Evolutionary conservation across 1,140 invertebrate genomes (phyloP).

Genomic region (Hycleus cichorii): DNA sequence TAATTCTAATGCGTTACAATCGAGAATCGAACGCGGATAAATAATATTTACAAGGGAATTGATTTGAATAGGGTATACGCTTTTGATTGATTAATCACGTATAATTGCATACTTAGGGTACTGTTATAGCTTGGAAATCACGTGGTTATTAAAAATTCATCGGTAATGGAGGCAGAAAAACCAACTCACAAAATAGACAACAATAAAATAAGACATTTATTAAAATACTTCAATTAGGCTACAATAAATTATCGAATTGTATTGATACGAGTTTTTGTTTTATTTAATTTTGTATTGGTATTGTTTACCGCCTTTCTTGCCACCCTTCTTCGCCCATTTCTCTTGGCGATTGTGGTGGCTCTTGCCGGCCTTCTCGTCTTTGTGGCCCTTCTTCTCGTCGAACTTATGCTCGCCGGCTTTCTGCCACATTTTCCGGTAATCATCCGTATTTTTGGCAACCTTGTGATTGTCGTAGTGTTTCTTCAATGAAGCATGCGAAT

Average conservation of each 20-base stretch:
- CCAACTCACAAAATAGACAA: too few relatives aligned
- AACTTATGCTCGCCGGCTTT: constrained; percentile 27
- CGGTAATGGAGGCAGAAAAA: too few relatives aligned
- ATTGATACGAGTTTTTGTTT: neutral
- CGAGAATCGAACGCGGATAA: constrained; percentile 8
- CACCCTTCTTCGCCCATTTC: constrained; percentile 29
- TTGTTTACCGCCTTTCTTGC: constrained; percentile 26
- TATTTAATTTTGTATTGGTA: constrained; percentile 16
- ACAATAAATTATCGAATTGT: neutral
- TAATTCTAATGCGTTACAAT: constrained; percentile 15
- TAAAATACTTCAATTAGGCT: neutral
- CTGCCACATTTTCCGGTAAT: constrained; percentile 21
- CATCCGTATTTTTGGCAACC: neutral
- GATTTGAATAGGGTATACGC: constrained; percentile 5
- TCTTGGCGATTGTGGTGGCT: constrained; percentile 23
- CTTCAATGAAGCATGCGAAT: constrained; percentile 11
- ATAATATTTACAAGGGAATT: constrained; percentile 19
- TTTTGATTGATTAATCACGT: too few relatives aligned
- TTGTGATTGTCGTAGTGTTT: constrained; percentile 7
- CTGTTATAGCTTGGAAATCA: too few relatives aligned
- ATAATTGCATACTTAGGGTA: too few relatives aligned
- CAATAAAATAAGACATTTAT: too few relatives aligned
- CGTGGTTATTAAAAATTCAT: too few relatives aligned
- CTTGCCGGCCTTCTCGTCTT: constrained; percentile 23
- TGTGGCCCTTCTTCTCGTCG: constrained; percentile 26